These are phyloP conservation scores for Homarus gammarus DNA, from an alignment of 2,888 invertebrate genomes.

Conservation along the genomic window DNA sequence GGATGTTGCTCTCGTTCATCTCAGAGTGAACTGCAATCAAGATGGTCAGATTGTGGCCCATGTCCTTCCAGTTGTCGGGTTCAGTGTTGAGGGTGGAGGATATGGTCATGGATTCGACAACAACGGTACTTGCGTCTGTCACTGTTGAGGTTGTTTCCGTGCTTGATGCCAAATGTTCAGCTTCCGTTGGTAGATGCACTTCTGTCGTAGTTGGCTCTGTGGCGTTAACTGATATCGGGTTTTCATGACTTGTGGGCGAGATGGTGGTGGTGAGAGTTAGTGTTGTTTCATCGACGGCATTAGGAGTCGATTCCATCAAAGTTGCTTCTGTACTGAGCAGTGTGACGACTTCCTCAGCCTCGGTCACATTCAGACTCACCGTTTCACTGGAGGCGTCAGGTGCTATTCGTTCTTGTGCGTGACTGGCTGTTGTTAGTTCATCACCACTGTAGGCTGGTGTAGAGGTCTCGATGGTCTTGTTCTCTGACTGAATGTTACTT, in stretches of 20 bases:
- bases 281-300: neutral
- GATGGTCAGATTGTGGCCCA: slow-evolving; percentile 55
- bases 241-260: neutral
- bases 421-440: neutral
- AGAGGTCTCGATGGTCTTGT: neutral
- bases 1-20: slow-evolving; percentile 52
- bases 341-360: neutral
- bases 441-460: neutral
- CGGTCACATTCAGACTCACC: neutral
- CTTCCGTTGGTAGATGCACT: neutral
- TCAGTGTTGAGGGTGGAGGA: slow-evolving; percentile 9
- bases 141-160: neutral
- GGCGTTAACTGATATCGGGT: neutral
- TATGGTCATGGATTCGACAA: neutral
- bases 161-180: neutral
- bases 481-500: neutral
- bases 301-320: neutral
- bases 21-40: slow-evolving; percentile 66
- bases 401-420: neutral
- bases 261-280: neutral
- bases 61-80: slow-evolving; percentile 29
- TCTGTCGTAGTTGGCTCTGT: neutral
- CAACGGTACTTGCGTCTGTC: neutral
- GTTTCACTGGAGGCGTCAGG: neutral
- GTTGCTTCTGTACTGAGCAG: neutral